These are phyloP conservation scores for Phortica variegata DNA, from an alignment of 1,140 invertebrate species.

Conservation along the genomic window DNA sequence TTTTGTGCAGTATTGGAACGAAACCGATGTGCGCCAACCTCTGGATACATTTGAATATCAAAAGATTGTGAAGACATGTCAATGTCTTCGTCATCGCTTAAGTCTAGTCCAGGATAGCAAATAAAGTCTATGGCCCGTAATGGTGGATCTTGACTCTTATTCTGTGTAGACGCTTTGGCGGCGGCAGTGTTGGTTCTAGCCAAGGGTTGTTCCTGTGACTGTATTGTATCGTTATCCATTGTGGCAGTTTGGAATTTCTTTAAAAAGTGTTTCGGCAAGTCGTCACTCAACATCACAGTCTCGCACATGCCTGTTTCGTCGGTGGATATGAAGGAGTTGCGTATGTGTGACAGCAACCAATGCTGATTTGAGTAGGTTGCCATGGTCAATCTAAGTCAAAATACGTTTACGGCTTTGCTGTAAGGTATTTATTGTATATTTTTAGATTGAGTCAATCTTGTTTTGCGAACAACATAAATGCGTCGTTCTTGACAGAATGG, in stretches of 20 bases:
- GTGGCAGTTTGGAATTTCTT: slow-evolving; percentile 36
- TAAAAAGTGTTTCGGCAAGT: slow-evolving; percentile 69
- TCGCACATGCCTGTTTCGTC: slow-evolving; percentile 81
- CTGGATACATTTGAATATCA: slow-evolving; percentile 72
- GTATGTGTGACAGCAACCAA: slow-evolving; percentile 88
- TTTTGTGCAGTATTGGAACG: slow-evolving; percentile 87
- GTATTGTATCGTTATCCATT: slow-evolving; percentile 24
- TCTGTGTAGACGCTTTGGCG: slow-evolving; percentile 11
- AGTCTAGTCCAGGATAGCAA: slow-evolving; percentile 73
- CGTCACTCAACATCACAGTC: slow-evolving; percentile 75
- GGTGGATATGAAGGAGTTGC: slow-evolving; percentile 92
- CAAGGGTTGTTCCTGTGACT: slow-evolving; percentile 14
- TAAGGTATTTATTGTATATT: too few species aligned
- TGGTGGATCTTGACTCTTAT: slow-evolving; percentile 22
- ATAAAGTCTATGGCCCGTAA: slow-evolving; percentile 62
- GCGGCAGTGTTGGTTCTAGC: slow-evolving; percentile 14
- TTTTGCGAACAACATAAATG: too few species aligned
- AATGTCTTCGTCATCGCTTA: slow-evolving; percentile 74
- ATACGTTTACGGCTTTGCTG: too few species aligned
- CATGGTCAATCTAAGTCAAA: too few species aligned
- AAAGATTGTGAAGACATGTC: slow-evolving; percentile 67
- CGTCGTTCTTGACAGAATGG: too few species aligned
- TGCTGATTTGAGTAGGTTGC: slow-evolving; percentile 90
- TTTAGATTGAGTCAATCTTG: not conserved
- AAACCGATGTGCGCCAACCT: slow-evolving; percentile 71